These are phyloP conservation scores for Netta rufina DNA, from an alignment of 2,797 vertebrate species.

Conservation along the genomic window DNA sequence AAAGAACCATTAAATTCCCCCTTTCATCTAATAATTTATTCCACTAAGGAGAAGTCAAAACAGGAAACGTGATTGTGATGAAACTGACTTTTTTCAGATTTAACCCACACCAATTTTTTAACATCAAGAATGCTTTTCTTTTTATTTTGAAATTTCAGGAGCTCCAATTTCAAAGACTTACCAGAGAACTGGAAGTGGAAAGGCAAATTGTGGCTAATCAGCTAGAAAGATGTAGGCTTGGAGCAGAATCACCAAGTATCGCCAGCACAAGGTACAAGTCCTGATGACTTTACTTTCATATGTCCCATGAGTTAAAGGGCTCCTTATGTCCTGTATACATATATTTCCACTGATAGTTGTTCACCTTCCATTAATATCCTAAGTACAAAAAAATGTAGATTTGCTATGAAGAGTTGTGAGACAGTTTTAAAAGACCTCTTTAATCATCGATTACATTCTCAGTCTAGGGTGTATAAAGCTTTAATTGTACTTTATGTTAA, in stretches of 20 bases:
- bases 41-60: background rate
- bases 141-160: constrained; percentile 86
- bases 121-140: constrained; percentile 70
- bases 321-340: background rate
- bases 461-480: background rate
- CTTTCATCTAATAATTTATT: constrained; percentile 1
- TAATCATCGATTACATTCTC: constrained; percentile 7
- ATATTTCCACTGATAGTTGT: background rate
- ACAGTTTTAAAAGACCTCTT: constrained; percentile 28
- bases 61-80: constrained; percentile 12
- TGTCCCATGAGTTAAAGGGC: constrained; percentile 19
- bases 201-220: constrained; percentile 99
- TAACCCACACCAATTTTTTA: constrained; percentile 56
- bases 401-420: constrained; percentile 23
- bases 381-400: background rate
- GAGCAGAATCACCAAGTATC: constrained; percentile 94
- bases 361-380: constrained; percentile 21
- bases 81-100: constrained; percentile 48
- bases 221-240: constrained; percentile 98
- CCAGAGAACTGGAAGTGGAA: constrained; percentile 98
- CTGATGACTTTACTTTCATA: constrained; percentile 62
- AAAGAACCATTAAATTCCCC: constrained; percentile 14
- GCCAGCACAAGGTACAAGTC: constrained; percentile 95
- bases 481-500: background rate
- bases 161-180: constrained; percentile 98